Evolutionary conservation across 2,797 vertebrate species (phyloP), one percentile per base, ranked within the genome.

Genomic region (Macrochelys suwanniensis): DNA sequence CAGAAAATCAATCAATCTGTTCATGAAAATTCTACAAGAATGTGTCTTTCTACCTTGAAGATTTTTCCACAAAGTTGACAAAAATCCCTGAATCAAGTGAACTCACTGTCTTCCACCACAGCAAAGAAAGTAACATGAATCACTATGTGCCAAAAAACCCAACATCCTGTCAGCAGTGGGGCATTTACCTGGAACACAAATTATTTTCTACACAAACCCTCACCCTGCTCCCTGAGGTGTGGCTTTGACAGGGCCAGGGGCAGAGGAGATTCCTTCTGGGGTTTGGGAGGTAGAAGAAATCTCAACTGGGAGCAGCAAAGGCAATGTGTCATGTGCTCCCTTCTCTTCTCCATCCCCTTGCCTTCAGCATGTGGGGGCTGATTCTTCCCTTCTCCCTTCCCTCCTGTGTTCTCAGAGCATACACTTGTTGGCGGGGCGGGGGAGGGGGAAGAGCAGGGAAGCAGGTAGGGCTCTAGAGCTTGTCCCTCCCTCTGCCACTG

Each of bases 11-110:
- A 26, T 17, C 80, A 80, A 90, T 47, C 50, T 91, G 82, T 33
- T 51, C 78, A 74, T 26, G 53, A 93, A 61, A 49, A 78, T 82
- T 89, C 91, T 85, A 79, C 88, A 91, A 93, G 37, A 51, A 49
- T 74, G 91, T 87, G 37, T 42, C 37, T 42, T 42, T 42, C 37
- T 42, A 42, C 37, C 37, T 42, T 42, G 37, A 42, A 42, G 37
- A 42, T 42, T 42, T 42, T 42, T 42, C 37, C 37, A 42, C 37
- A 42, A 42, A 76, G 6, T 13, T 42, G 42, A 45, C 42, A 6
- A 42, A 11, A 5, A 74, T 26, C 42, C 15, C 23, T 12, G 5
- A 13, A 76, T 25, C 42, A 76, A 47, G 11, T 12, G 11, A 45
- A 76, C 42, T 45, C 71, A 26, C 4, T 28, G 23, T 8, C 11